Evolutionary conservation across 2,888 invertebrate genomes (phyloP), one percentile per base, ranked within the genome.

Genomic region (Cheiracanthium punctorium): DNA sequence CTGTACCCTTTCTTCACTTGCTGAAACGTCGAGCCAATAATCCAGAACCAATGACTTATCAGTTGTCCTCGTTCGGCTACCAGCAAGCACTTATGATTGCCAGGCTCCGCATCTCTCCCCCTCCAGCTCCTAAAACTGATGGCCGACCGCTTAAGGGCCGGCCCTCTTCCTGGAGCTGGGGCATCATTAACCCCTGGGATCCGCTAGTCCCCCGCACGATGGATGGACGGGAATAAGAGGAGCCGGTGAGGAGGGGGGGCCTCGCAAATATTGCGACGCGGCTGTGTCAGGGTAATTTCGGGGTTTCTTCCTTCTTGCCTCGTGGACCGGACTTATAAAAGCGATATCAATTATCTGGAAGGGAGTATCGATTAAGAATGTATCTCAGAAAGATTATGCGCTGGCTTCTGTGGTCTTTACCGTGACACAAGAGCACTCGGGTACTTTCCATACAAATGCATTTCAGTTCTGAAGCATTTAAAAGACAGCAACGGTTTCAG

Each of bases 141-240:
- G 84, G 79, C 84, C 84, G 70, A 69, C 84, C 84, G 74, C 79
- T 79, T 74, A 69, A 74, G 58, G 67, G 52, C 79, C 74, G 79
- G 73, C 79, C 79, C 84, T 74, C 77, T 20, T 29, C 71, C 24
- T 33, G 28, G 20, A 73, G n/a, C n/a, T 33, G 65, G 71, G 41
- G 74, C 79, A 74, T 85, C 84, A 85, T 85, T 85, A 85, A 69
- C 33, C 33, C 28, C 69, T 12, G 69, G 69, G 69, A 74, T 74
- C 43, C 20, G 24, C 67, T n/a, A 24, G 32, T 32, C 52, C 41
- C 43, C 29, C 32, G 69, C 70, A 75, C 65, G 77, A 73, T 73
- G 58, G 73, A 73, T 73, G 73, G 41, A 17, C 52, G 41, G 52
- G n/a, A 30, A 17, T 10, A 17, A 58, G 58, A 5, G 24, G 2